Evolutionary conservation across 30 jellyfish, hydroid and myxozoan genomes (phyloP).

Genomic region (Cassiopea andromeda): DNA sequence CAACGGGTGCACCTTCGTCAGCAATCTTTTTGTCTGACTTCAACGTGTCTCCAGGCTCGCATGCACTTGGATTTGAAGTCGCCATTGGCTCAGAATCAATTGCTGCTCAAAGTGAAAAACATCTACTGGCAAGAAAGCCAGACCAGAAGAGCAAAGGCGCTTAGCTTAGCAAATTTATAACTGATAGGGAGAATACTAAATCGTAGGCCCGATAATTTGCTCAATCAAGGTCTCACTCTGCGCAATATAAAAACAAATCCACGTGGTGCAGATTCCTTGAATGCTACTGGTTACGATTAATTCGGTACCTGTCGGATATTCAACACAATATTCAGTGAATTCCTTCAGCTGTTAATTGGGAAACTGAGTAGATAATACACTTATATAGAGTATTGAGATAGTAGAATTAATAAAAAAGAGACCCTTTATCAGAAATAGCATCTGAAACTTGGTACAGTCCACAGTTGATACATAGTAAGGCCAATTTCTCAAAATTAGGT

Average conservation of each 20-base stretch:
- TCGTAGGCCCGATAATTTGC: not conserved
- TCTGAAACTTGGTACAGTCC: too few species aligned
- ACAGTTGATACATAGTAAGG: too few species aligned
- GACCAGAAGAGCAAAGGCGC: not conserved
- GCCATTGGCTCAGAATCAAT: conserved; percentile 58
- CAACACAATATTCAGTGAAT: not conserved
- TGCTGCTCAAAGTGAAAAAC: not conserved
- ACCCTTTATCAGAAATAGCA: too few species aligned
- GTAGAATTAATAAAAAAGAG: too few species aligned
- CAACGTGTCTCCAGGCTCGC: conserved; percentile 35
- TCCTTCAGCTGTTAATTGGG: not conserved
- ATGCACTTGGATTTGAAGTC: conserved; percentile 26
- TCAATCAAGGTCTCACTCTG: not conserved
- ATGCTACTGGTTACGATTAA: conserved; percentile 35
- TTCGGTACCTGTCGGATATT: not conserved
- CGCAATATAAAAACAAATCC: conserved; percentile 37
- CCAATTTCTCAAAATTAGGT: too few species aligned
- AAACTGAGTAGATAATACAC: not conserved
- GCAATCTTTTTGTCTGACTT: conserved; percentile 7
- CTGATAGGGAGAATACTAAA: not conserved
- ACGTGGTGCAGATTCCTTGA: conserved; percentile 35
- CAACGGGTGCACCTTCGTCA: conserved; percentile 47
- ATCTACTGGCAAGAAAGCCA: not conserved
- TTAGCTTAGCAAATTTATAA: not conserved
- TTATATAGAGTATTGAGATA: too few species aligned